These are phyloP conservation scores for Thereva unica DNA, from an alignment of 2,888 invertebrate species.

Conservation along the genomic window DNA sequence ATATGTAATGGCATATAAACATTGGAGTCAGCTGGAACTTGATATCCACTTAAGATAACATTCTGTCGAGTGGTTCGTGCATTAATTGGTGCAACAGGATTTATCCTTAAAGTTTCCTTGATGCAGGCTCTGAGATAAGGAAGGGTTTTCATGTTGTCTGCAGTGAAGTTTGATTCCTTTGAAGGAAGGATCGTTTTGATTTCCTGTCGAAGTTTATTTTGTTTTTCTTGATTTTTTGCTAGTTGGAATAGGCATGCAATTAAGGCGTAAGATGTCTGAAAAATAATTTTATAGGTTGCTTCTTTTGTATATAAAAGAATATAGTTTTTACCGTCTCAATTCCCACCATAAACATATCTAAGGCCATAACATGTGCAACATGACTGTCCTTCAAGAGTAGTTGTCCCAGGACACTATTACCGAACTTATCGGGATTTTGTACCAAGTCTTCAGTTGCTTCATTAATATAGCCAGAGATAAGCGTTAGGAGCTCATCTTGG, in stretches of 20 bases:
- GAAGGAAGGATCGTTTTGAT: constrained; percentile 57
- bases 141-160: constrained; percentile 58
- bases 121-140: constrained; percentile 73
- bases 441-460: constrained; percentile 50
- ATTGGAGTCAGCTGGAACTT: constrained; percentile 66
- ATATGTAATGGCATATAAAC: constrained; percentile 73
- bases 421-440: constrained; percentile 59
- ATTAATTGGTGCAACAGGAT: constrained; percentile 65
- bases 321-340: constrained; percentile 68
- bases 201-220: constrained; percentile 66
- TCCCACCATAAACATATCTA: constrained; percentile 73
- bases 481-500: constrained; percentile 47
- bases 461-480: constrained; percentile 52
- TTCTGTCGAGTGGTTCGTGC: constrained; percentile 62
- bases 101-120: constrained; percentile 71
- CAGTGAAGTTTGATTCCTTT: constrained; percentile 55
- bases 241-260: constrained; percentile 65
- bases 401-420: constrained; percentile 66
- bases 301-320: neutral
- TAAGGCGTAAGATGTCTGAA: constrained; percentile 63
- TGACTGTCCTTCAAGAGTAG: constrained; percentile 65
- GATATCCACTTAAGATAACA: constrained; percentile 66
- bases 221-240: constrained; percentile 66
- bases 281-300: constrained; percentile 18
- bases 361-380: constrained; percentile 69